These are phyloP conservation scores for Vombatus ursinus DNA, from an alignment of 2,113 vertebrate species.

Conservation along the genomic window DNA sequence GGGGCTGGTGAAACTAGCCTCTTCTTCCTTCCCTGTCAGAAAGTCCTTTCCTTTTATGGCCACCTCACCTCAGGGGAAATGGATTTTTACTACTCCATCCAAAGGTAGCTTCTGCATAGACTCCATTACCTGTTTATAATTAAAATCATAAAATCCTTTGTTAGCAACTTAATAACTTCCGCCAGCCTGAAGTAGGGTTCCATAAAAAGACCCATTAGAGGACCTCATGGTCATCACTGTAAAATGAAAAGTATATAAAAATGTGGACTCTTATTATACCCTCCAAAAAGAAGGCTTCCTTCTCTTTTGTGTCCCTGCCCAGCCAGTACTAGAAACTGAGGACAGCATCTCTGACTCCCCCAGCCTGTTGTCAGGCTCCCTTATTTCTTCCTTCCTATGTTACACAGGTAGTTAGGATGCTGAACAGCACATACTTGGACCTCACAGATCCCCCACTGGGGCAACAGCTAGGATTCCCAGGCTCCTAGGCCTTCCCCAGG, in stretches of 20 bases:
- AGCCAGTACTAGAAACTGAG: neutral
- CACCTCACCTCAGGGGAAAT: conserved; percentile 59
- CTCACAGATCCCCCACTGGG: neutral
- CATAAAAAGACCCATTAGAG: conserved; percentile 78
- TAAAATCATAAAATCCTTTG: conserved; percentile 80
- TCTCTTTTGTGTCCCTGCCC: neutral
- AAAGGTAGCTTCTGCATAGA: conserved; percentile 77
- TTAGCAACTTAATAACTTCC: conserved; percentile 76
- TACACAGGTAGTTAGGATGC: neutral
- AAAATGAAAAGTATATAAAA: conserved; percentile 74
- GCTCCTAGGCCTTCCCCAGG: neutral
- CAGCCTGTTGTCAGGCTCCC: neutral
- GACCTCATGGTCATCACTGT: conserved; percentile 69
- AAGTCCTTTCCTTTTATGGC: conserved; percentile 58
- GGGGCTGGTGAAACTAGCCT: neutral
- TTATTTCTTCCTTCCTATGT: neutral
- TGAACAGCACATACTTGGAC: neutral
- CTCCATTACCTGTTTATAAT: conserved; percentile 82
- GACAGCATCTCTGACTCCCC: neutral
- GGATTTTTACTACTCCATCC: conserved; percentile 73
- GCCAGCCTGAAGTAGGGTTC: conserved; percentile 68
- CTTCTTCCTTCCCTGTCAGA: neutral
- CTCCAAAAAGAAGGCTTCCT: neutral
- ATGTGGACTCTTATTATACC: conserved; percentile 19
- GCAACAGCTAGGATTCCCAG: neutral